Evolutionary conservation across 1,140 invertebrate species (phyloP).

Genomic region (Tetramorium parvispinum): DNA sequence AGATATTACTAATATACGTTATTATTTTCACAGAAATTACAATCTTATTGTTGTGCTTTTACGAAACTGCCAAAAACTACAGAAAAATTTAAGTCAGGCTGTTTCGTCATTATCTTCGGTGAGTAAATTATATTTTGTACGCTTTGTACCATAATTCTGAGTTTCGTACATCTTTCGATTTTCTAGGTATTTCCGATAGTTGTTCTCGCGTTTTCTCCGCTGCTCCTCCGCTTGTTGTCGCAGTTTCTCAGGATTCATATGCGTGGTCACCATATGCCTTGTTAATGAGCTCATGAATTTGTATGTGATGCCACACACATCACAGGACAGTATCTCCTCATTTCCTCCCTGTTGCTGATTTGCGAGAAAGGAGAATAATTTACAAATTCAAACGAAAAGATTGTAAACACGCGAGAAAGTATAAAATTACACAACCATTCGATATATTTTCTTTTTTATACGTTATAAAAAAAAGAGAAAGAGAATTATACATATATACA

Average conservation of each 20-base stretch:
- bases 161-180: constrained; percentile 84
- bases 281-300: constrained; percentile 85
- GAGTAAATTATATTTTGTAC: constrained; percentile 68
- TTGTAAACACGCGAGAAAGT: not conserved
- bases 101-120: constrained; percentile 63
- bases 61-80: constrained; percentile 1
- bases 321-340: constrained; percentile 83
- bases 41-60: constrained; percentile 34
- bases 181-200: constrained; percentile 83
- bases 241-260: constrained; percentile 84
- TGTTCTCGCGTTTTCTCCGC: constrained; percentile 83
- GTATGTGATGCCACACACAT: constrained; percentile 85
- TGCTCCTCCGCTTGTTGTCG: constrained; percentile 85
- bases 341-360: constrained; percentile 79
- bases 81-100: constrained; percentile 60
- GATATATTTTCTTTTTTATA: not conserved
- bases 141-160: constrained; percentile 78
- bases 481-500: constrained; percentile 73
- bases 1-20: constrained; percentile 32
- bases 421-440: not conserved
- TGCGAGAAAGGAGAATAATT: constrained; percentile 53
- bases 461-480: constrained; percentile 38
- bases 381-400: not conserved
- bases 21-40: constrained; percentile 8
- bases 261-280: constrained; percentile 85